phyloP scores from a whole-genome alignment of 1,140 invertebrate genomes.

The Solenopsis invicta region DNA sequence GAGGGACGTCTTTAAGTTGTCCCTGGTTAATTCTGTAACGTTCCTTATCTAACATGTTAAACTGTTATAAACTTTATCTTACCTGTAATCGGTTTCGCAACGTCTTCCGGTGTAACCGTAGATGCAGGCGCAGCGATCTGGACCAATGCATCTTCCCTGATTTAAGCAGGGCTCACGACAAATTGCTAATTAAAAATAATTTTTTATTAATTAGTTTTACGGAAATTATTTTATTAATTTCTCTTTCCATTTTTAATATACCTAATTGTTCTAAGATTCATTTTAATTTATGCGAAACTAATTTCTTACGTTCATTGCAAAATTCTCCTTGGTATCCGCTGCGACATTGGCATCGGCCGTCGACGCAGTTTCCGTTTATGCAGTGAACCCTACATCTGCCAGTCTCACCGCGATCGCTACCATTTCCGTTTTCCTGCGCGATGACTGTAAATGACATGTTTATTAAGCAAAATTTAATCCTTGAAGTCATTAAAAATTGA shows the following conservation, averaged over 20 bases:
- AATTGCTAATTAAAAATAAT: slow-evolving; percentile 88
- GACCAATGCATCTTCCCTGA: slow-evolving; percentile 94
- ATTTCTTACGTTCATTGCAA: slow-evolving; percentile 92
- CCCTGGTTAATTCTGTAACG: too few species aligned
- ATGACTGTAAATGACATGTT: slow-evolving; percentile 63
- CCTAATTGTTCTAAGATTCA: background rate
- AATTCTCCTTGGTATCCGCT: slow-evolving; percentile 92
- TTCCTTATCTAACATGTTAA: too few species aligned
- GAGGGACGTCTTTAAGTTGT: too few species aligned
- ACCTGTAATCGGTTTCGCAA: slow-evolving; percentile 93
- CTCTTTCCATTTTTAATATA: too few species aligned
- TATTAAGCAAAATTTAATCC: background rate
- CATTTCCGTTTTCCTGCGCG: slow-evolving; percentile 74
- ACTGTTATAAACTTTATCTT: slow-evolving; percentile 80
- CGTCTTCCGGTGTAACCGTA: slow-evolving; percentile 94
- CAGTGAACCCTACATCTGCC: slow-evolving; percentile 90
- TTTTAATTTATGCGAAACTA: background rate
- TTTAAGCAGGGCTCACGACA: slow-evolving; percentile 94
- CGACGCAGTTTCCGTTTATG: slow-evolving; percentile 92
- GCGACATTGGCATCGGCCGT: slow-evolving; percentile 91
- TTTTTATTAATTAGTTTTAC: background rate
- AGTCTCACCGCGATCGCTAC: slow-evolving; percentile 81
- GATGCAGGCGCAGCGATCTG: slow-evolving; percentile 94
- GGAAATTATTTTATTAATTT: too few species aligned
- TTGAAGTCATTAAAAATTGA: slow-evolving; percentile 36